A percentile compares a stretch with the other conserved stretches of the same genome.
phyloP scores from a whole-genome alignment of 2,888 invertebrate genomes.

The Lasiommata megera region DNA sequence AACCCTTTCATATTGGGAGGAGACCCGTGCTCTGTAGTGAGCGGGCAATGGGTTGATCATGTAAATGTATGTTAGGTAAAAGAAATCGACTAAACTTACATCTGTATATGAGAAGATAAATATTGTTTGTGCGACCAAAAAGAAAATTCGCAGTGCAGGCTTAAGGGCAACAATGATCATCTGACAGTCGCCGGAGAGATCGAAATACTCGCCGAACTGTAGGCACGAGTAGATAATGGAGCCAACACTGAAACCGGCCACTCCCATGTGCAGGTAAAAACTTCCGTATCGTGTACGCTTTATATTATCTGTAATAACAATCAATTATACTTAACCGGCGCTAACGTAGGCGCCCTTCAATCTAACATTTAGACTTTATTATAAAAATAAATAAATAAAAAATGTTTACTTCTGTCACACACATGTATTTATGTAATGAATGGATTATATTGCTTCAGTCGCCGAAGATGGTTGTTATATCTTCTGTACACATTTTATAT shows the following conservation, averaged over 20 bases:
- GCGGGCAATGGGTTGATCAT: too few species aligned
- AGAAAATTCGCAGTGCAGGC: constrained; percentile 83
- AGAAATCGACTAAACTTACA: constrained; percentile 60
- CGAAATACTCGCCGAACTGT: constrained; percentile 86
- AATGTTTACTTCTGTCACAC: too few species aligned
- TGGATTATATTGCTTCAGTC: too few species aligned
- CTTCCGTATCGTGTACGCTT: constrained; percentile 78
- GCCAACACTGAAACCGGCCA: constrained; percentile 85
- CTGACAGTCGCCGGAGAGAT: constrained; percentile 83
- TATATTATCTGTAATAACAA: constrained; percentile 46
- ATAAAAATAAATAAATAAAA: too few species aligned
- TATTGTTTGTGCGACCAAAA: constrained; percentile 86
- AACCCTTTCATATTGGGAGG: too few species aligned
- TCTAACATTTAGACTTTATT: too few species aligned
- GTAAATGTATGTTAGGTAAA: too few species aligned
- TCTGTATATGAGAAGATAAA: constrained; percentile 87
- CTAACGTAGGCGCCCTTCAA: too few species aligned
- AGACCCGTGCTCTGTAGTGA: too few species aligned
- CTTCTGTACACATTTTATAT: too few species aligned
- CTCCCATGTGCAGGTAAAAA: constrained; percentile 84
- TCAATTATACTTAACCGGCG: neutral
- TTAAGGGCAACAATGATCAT: constrained; percentile 83
- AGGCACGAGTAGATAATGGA: constrained; percentile 87
- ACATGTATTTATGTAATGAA: too few species aligned
- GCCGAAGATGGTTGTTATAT: too few species aligned